Base-by-base conservation (phyloP, 2,113 vertebrate species). In the Sus scrofa region DNA sequence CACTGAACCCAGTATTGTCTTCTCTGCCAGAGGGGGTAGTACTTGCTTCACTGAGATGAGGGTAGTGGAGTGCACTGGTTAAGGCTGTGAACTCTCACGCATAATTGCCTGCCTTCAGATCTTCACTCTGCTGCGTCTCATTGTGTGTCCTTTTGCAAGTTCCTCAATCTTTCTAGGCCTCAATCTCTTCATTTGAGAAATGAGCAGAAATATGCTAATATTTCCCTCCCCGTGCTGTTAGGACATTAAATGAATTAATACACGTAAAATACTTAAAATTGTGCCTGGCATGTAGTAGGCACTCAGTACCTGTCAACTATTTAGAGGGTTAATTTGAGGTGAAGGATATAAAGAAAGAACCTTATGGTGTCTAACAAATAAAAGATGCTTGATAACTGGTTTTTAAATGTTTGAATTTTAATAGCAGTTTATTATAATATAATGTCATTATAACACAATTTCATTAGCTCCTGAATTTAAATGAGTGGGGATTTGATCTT, bases 241-340 rank as follows among this genome's bases (percentile, higher is more conserved):
- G 34, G 34, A 77, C 54, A 71, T 88, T 91, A 82, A 77, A 50
- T 93, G 50, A 67, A 65, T 71, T 79, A 84, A 54, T 91, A 26
- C 6, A 30, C 58, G 20, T 67, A 86, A 92, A 92, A 27, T 9
- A 75, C 15, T 86, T 82, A 82, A 65, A 60, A 65, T 78, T 37
- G 19, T 73, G 4, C 37, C 24, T 73, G 20, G 54, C 15, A 82
- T 4, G 26, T 65, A 24, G 91, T 32, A 75, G 71, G 4, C 27
- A 75, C 7, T 85, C 39, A 62, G 1, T 86, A 73, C 56, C 56
- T 92, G 24, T 73, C 84, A 78, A 50, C 56, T 70, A 8, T 85
- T 96, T 93, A 39, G 70, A 82, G 65, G 24, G 78, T 37, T 91
- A 89, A 94, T 89, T 75, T 86, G 91, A 85, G 39, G 24, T 81